Evolutionary conservation across 2,888 invertebrate species (phyloP).

Genomic region (Hesperia comma): DNA sequence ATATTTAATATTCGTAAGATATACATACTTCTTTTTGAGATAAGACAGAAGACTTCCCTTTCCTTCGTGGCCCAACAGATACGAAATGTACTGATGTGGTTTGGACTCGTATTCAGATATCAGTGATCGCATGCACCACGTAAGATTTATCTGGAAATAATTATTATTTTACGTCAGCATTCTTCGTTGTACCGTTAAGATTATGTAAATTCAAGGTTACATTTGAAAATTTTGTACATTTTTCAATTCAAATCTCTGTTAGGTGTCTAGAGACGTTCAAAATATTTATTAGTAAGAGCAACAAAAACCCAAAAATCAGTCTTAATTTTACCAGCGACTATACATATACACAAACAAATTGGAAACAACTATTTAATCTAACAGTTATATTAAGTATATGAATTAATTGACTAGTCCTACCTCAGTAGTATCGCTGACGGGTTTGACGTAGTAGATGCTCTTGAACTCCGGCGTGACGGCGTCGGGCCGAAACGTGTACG

Average conservation of each 20-base stretch:
- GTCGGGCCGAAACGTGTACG: slow-evolving; percentile 69
- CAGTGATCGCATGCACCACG: slow-evolving; percentile 77
- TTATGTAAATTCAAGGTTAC: too few relatives aligned
- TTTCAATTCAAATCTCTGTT: too few relatives aligned
- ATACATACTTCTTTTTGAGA: slow-evolving; percentile 86
- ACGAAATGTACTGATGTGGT: slow-evolving; percentile 90
- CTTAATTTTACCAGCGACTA: too few relatives aligned
- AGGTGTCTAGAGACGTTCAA: too few relatives aligned
- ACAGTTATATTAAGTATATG: too few relatives aligned
- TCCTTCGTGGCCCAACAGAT: slow-evolving; percentile 94
- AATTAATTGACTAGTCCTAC: slow-evolving; percentile 65
- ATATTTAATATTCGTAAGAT: too few relatives aligned
- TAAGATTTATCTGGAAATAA: slow-evolving; percentile 65
- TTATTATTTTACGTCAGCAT: too few relatives aligned
- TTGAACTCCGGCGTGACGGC: slow-evolving; percentile 85
- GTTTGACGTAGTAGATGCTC: slow-evolving; percentile 89
- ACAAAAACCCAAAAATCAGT: too few relatives aligned
- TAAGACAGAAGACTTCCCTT: slow-evolving; percentile 92
- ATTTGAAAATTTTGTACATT: too few relatives aligned
- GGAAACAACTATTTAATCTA: too few relatives aligned
- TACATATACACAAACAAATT: too few relatives aligned
- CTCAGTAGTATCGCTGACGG: slow-evolving; percentile 88
- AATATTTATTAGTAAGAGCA: too few relatives aligned
- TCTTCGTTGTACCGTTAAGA: neutral
- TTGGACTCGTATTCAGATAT: slow-evolving; percentile 87